These are phyloP conservation scores for Marronus borbonicus DNA, from an alignment of 2,888 invertebrate genomes.

Conservation along the genomic window DNA sequence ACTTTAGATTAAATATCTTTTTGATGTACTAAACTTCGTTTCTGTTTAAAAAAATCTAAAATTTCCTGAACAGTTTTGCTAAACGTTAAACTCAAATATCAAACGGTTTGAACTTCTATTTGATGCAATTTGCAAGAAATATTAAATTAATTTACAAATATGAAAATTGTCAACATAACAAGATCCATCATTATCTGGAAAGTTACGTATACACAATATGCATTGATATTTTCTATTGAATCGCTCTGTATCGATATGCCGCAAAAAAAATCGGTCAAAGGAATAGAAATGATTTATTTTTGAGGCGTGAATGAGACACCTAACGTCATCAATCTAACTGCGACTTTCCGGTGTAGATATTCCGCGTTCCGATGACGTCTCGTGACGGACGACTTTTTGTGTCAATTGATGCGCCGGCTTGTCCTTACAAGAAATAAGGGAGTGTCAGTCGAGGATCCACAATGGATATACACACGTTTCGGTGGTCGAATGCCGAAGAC, in stretches of 20 bases:
- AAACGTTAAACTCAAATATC: no score
- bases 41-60: no score
- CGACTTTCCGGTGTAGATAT: conserved; percentile 62
- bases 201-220: neutral
- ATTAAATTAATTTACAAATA: no score
- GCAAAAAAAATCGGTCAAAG: conserved; percentile 18
- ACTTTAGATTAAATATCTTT: no score
- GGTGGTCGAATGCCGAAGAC: conserved; percentile 45
- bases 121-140: no score
- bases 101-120: no score
- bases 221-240: neutral
- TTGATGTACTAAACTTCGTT: no score
- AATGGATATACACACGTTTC: conserved; percentile 41
- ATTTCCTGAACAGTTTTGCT: no score
- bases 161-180: neutral
- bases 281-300: conserved; percentile 64
- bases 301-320: conserved; percentile 65
- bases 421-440: conserved; percentile 50
- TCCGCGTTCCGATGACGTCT: conserved; percentile 61
- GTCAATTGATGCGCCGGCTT: conserved; percentile 62
- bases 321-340: conserved; percentile 65
- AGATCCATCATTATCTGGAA: no score
- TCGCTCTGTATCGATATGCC: neutral
- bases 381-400: conserved; percentile 65
- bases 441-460: conserved; percentile 45